These are phyloP conservation scores for Sebastes ruberrimus DNA, from an alignment of 2,797 vertebrate species.

Conservation along the genomic window DNA sequence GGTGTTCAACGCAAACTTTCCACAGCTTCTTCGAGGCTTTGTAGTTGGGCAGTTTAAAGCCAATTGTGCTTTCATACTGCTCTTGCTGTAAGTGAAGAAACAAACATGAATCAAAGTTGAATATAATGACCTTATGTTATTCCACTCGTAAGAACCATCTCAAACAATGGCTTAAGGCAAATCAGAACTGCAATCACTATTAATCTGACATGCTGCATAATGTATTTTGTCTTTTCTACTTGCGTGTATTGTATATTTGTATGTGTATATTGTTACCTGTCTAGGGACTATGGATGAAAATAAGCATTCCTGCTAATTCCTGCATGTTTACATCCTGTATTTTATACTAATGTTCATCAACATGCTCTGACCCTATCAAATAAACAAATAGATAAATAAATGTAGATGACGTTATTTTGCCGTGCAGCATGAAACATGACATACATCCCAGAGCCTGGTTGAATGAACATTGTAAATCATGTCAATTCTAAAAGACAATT, in stretches of 20 bases:
- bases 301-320: no score
- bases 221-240: no score
- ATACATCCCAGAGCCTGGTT: not conserved
- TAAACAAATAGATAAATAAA: not conserved
- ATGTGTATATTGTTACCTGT: no score
- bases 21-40: constrained; percentile 96
- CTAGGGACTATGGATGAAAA: no score
- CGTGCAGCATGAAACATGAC: not conserved
- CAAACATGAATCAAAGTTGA: not conserved
- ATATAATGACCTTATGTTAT: not conserved
- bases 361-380: no score
- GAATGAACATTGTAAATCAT: not conserved
- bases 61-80: constrained; percentile 93
- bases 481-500: not conserved
- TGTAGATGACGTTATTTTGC: not conserved
- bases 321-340: no score
- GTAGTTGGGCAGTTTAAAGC: constrained; percentile 95
- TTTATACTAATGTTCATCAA: no score
- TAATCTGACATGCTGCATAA: no score
- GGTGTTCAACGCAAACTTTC: constrained; percentile 97
- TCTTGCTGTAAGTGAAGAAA: constrained; percentile 85
- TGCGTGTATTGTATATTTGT: no score
- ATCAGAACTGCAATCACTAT: no score
- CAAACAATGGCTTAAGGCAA: no score
- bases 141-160: no score